Evolutionary conservation across 2,797 vertebrate genomes (phyloP).

Genomic region (Dromococcyx pavoninus): DNA sequence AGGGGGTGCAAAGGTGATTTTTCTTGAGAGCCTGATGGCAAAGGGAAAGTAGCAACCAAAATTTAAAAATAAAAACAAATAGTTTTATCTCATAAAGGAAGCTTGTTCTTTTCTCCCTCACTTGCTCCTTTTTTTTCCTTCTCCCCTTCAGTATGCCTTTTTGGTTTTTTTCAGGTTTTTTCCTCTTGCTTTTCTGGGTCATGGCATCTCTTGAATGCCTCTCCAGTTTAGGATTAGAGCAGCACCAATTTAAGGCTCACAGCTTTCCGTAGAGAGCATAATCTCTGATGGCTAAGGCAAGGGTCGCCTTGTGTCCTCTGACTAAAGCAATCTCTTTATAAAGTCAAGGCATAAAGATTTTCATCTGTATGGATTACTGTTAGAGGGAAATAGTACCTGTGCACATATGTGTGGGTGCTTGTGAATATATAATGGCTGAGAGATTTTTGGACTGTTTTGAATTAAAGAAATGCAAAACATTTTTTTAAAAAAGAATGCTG

Average conservation of each 20-base stretch:
- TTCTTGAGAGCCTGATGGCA: conserved; percentile 78
- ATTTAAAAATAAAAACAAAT: conserved; percentile 30
- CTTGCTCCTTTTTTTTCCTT: not conserved
- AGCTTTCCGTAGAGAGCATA: conserved; percentile 55
- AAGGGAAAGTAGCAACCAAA: conserved; percentile 27
- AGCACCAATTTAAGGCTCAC: conserved; percentile 55
- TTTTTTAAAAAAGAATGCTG: not conserved
- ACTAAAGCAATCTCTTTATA: conserved; percentile 60
- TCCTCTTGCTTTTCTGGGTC: conserved; percentile 31
- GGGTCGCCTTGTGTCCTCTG: conserved; percentile 34
- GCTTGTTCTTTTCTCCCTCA: not conserved
- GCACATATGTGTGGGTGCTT: not conserved
- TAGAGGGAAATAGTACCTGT: not conserved
- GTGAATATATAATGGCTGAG: not conserved
- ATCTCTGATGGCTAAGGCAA: conserved; percentile 42
- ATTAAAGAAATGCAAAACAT: conserved; percentile 13
- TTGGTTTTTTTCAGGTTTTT: not conserved
- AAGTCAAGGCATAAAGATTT: conserved; percentile 49
- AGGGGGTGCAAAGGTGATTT: conserved; percentile 89
- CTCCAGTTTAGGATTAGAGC: conserved; percentile 64
- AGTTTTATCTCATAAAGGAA: not conserved
- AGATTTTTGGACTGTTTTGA: conserved; percentile 8
- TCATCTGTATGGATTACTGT: not conserved
- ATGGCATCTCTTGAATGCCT: conserved; percentile 59
- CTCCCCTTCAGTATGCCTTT: not conserved